Conservation (phyloP, 2,113 vertebrate species). For the Anthoscopus minutus region DNA sequence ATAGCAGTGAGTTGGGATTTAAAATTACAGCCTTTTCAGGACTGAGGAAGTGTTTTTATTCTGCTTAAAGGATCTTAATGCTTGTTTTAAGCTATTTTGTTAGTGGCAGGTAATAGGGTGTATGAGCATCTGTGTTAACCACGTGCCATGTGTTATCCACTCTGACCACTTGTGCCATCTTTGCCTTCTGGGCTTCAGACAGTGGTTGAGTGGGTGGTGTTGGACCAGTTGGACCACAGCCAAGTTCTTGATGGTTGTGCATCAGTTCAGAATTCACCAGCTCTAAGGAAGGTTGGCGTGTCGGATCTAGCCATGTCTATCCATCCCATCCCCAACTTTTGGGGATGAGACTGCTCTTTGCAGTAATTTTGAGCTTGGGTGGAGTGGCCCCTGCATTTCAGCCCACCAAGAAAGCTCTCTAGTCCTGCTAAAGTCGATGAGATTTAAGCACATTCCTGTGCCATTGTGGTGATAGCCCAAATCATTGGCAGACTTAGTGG, state of each 20-base stretch:
- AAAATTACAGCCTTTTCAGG: conserved; percentile 19
- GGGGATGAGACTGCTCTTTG: not conserved
- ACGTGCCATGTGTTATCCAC: not conserved
- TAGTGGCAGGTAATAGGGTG: not conserved
- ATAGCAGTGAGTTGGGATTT: conserved; percentile 43
- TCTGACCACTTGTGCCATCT: not conserved
- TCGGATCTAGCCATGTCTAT: not conserved
- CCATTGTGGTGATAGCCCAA: not conserved
- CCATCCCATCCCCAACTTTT: not conserved
- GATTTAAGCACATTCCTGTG: not conserved
- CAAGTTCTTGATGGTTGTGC: not conserved
- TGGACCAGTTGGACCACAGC: not conserved
- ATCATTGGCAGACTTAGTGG: rapidly evolving
- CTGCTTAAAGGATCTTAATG: conserved; percentile 31
- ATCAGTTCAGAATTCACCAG: not conserved
- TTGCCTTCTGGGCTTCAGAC: not conserved
- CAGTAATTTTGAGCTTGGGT: not conserved
- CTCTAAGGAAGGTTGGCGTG: not conserved
- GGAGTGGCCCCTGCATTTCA: not conserved
- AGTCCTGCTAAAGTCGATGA: not conserved
- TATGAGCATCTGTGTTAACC: not conserved
- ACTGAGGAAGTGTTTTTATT: conserved; percentile 25
- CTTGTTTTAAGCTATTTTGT: not conserved
- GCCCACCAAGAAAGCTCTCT: not conserved
- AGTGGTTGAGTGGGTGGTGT: not conserved